phyloP scores from a whole-genome alignment of 2,797 vertebrate genomes.

The Spondyliosoma cantharus region DNA sequence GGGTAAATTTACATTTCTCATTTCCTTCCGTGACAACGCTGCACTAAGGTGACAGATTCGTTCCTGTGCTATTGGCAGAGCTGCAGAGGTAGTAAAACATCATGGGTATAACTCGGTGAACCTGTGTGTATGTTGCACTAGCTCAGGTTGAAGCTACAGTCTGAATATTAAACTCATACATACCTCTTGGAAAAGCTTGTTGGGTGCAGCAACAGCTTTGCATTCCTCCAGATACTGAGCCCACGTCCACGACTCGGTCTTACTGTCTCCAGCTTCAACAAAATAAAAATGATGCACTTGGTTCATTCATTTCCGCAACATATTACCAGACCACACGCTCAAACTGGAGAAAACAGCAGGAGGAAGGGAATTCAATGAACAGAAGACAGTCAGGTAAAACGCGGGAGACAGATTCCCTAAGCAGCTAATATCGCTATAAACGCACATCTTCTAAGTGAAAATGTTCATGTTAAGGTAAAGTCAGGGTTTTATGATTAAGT shows the following conservation, averaged over 20 bases:
- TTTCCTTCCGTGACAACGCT: slow-evolving; percentile 12
- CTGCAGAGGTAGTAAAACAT: slow-evolving; percentile 13
- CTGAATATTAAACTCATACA: slow-evolving; percentile 21
- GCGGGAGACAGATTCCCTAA: neutral
- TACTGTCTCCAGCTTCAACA: slow-evolving; percentile 85
- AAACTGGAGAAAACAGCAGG: neutral
- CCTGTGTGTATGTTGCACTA: neutral
- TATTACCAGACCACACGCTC: neutral
- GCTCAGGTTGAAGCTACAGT: neutral
- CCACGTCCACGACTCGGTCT: slow-evolving; percentile 95
- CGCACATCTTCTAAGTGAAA: neutral
- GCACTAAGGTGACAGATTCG: neutral
- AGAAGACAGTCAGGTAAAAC: neutral
- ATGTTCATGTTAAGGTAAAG: neutral
- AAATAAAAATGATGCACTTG: slow-evolving; percentile 28
- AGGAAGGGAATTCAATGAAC: neutral
- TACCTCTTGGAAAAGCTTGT: slow-evolving; percentile 96
- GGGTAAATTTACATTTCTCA: slow-evolving; percentile 24
- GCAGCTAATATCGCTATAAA: neutral
- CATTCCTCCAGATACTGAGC: slow-evolving; percentile 91
- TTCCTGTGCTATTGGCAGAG: slow-evolving; percentile 4
- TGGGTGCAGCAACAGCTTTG: slow-evolving; percentile 91
- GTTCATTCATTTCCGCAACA: neutral
- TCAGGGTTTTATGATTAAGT: too few species aligned
- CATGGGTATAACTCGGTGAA: neutral